phyloP scores from a whole-genome alignment of 2,888 invertebrate genomes.

The Mayetiola destructor region DNA sequence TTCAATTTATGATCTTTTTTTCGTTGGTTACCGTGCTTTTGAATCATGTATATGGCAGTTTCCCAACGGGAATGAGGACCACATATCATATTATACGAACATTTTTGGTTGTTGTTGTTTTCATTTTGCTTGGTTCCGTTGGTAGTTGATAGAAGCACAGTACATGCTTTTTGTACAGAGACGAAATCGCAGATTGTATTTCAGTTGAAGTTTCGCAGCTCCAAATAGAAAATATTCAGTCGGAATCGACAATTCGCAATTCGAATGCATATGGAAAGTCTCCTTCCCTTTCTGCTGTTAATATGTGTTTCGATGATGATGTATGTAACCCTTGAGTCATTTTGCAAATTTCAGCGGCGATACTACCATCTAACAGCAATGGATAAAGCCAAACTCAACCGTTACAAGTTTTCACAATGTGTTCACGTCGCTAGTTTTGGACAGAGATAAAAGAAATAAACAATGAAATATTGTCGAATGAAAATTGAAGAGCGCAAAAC shows the following conservation, averaged over 20 bases:
- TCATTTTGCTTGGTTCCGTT: conserved; percentile 1
- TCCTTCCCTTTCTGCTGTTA: background rate
- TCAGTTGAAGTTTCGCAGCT: background rate
- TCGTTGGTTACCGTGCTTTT: background rate
- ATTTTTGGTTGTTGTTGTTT: background rate
- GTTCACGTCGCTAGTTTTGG: conserved; percentile 5
- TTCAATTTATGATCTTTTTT: conserved; percentile 12
- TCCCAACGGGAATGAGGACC: conserved; percentile 8
- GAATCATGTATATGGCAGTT: background rate
- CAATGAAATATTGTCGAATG: background rate
- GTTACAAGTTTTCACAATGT: conserved; percentile 1
- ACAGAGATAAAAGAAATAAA: background rate
- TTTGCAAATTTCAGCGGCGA: conserved; percentile 6
- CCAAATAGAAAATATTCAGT: conserved; percentile 2
- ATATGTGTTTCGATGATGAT: conserved; percentile 12
- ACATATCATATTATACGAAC: too few species aligned
- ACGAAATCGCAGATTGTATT: background rate
- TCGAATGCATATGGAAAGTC: background rate
- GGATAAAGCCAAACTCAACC: conserved; percentile 4
- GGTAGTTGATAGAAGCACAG: background rate
- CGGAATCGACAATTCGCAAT: conserved; percentile 3
- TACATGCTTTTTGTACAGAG: background rate
- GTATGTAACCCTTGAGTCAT: conserved; percentile 13
- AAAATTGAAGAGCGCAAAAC: background rate
- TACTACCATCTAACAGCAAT: background rate